A percentile compares a stretch with the other conserved stretches of the same genome.
These are phyloP conservation scores for Scaptomyza montana DNA, from an alignment of 1,140 invertebrate genomes.

Conservation along the genomic window DNA sequence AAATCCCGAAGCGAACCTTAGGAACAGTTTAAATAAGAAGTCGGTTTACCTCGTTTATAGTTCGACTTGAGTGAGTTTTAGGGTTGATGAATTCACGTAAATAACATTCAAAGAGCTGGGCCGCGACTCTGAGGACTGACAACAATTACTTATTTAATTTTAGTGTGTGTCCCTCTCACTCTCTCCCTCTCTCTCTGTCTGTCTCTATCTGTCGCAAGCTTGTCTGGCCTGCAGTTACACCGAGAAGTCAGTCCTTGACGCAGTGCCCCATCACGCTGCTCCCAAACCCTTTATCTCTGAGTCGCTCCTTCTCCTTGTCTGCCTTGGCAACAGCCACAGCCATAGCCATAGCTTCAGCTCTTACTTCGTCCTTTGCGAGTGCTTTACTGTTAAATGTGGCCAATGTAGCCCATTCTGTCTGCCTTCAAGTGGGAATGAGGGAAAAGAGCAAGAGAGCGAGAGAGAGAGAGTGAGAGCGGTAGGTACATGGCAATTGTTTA, in stretches of 20 bases:
- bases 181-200: no score
- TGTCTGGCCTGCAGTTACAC: slow-evolving; percentile 5
- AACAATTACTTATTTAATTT: slow-evolving; percentile 55
- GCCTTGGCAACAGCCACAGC: neutral
- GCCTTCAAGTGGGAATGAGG: neutral
- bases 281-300: neutral
- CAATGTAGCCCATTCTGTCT: slow-evolving; percentile 30
- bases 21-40: slow-evolving; percentile 1
- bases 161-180: slow-evolving; percentile 6
- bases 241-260: slow-evolving; percentile 9
- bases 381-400: slow-evolving; percentile 46
- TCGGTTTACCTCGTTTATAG: neutral
- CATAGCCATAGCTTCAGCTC: neutral
- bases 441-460: neutral
- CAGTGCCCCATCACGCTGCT: neutral
- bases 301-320: no score
- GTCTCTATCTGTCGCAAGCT: neutral
- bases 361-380: slow-evolving; percentile 23
- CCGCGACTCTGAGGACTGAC: slow-evolving; percentile 27
- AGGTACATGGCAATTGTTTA: slow-evolving; percentile 53
- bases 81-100: no score
- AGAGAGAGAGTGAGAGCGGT: neutral
- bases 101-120: neutral
- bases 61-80: neutral
- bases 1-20: neutral